A percentile compares a stretch with the other conserved stretches of the same genome.
These are phyloP conservation scores for Siniperca knerii DNA, from an alignment of 2,113 vertebrate genomes.

Conservation along the genomic window DNA sequence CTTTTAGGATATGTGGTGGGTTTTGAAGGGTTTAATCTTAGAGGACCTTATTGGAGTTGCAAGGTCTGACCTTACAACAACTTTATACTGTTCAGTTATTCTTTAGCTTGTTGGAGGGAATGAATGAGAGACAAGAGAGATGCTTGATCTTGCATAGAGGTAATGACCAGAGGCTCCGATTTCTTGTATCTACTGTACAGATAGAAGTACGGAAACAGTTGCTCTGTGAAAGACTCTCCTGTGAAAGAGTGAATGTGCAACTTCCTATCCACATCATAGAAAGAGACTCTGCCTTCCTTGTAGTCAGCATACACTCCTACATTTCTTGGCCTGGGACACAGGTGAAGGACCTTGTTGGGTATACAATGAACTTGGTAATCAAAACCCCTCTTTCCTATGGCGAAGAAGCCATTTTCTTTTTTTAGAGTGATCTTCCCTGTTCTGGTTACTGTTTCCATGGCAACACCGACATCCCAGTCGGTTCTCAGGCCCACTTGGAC, in stretches of 20 bases:
- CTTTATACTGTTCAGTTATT: not conserved
- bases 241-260: slow-evolving; percentile 82
- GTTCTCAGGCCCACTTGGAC: slow-evolving; percentile 66
- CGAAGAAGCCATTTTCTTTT: slow-evolving; percentile 56
- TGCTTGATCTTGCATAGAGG: accelerated
- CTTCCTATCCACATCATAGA: slow-evolving; percentile 77
- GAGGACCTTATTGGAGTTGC: not conserved
- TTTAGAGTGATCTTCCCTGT: slow-evolving; percentile 17
- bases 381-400: slow-evolving; percentile 39
- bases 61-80: not conserved
- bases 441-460: slow-evolving; percentile 65
- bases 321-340: slow-evolving; percentile 40
- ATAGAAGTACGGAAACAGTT: slow-evolving; percentile 84
- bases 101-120: not conserved
- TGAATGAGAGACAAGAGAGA: accelerated
- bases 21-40: not conserved
- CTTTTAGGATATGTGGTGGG: no score
- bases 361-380: not conserved
- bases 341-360: not conserved
- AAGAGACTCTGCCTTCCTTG: slow-evolving; percentile 84
- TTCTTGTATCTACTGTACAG: slow-evolving; percentile 50
- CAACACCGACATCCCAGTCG: slow-evolving; percentile 84
- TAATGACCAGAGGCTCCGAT: slow-evolving; percentile 47
- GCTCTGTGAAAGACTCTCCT: slow-evolving; percentile 78
- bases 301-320: slow-evolving; percentile 87